Evolutionary conservation across 1,140 invertebrate species (phyloP), one percentile per base, ranked within the genome.

Genomic region (Drosophila novamexicana): DNA sequence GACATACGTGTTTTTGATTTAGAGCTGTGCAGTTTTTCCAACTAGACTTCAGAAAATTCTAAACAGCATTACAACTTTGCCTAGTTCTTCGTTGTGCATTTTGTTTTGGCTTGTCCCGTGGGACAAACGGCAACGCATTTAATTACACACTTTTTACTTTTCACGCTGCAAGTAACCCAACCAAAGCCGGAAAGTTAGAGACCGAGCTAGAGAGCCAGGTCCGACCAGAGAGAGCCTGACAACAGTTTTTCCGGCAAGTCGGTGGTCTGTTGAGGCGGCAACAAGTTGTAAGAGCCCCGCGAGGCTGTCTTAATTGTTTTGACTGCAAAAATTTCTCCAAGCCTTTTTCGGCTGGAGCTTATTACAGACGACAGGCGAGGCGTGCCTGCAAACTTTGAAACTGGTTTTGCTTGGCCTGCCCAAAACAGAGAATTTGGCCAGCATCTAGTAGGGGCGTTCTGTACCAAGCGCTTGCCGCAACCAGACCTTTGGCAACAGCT

Each of bases 311-410:
- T 85, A 81, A 85, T 85, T 85, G 81, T 85, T 85, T 81, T 71
- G 81, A 86, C 82, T 86, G 63, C 29, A 72, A 75, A 77, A 85
- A 86, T 85, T 86, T 85, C 82, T 79, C 64, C 76, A 69, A 65
- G 82, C 75, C 82, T 76, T 82, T 79, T 85, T 82, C 22, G 80
- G 80, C 18, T 47, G 18, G 34, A 42, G 53, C 7, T 47, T 56
- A 42, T 14, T 47, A 22, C 14, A 9, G 57, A 29, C 22, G 22
- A 14, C 9, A 65, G 58, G 29, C 14, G 44, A 58, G 68, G 32
- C 18, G 29, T 18, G 49, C 40, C 39, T 39, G 53, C 8, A 39
- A 53, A 40, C 39, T 22, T 16, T 42, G 32, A 14, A 84, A 86
- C 82, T 70, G 78, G 82, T 86, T 84, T 84, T 36, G 39, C 3